phyloP scores from a whole-genome alignment of 2,888 invertebrate species.

The Meloe dianella region DNA sequence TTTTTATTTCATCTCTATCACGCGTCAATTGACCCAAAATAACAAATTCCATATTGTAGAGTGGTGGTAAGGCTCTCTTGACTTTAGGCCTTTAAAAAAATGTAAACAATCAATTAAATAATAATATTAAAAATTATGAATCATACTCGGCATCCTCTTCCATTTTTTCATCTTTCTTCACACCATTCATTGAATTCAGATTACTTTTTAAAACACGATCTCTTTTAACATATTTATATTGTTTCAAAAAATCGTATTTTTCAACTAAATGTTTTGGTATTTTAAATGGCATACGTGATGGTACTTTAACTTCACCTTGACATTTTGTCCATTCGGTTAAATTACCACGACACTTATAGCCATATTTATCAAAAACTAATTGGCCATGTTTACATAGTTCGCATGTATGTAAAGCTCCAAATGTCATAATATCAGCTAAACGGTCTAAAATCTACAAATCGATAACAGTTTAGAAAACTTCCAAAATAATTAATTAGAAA shows the following conservation, averaged over 20 bases:
- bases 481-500: not conserved
- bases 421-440: constrained; percentile 84
- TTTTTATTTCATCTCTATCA: constrained; percentile 70
- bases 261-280: constrained; percentile 70
- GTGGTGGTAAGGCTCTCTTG: constrained; percentile 68
- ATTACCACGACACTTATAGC: constrained; percentile 80
- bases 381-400: constrained; percentile 79
- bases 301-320: constrained; percentile 70
- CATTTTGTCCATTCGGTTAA: constrained; percentile 92
- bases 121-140: constrained; percentile 22
- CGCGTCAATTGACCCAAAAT: constrained; percentile 65
- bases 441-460: constrained; percentile 73
- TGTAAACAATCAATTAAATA: constrained; percentile 26
- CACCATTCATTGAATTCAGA: constrained; percentile 59
- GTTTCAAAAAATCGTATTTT: constrained; percentile 64
- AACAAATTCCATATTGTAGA: constrained; percentile 81
- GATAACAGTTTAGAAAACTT: not conserved
- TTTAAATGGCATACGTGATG: constrained; percentile 72
- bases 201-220: constrained; percentile 65
- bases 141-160: constrained; percentile 51
- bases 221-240: constrained; percentile 66
- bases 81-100: constrained; percentile 67
- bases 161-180: constrained; percentile 60
- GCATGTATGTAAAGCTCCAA: constrained; percentile 83
- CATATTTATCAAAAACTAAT: constrained; percentile 70